A percentile compares a stretch with the other conserved stretches of the same genome.
These are phyloP conservation scores for Stegodyphus mimosarum DNA, from an alignment of 1,140 invertebrate genomes.

Conservation along the genomic window DNA sequence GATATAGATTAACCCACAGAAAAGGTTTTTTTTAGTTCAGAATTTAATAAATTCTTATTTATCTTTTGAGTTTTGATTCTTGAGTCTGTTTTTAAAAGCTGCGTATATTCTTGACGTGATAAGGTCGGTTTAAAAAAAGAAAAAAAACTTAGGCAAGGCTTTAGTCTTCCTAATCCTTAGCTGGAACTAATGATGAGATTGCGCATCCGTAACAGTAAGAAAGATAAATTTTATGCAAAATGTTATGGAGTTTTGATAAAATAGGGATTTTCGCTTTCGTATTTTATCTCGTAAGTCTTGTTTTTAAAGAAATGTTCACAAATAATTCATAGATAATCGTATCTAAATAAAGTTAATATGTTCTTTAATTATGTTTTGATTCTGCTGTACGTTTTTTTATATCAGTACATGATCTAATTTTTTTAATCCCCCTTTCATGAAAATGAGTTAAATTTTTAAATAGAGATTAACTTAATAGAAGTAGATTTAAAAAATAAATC, in stretches of 20 bases:
- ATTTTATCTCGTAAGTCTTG: no score
- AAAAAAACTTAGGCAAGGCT: neutral
- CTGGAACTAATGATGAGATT: neutral
- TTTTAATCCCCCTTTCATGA: no score
- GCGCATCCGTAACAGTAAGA: neutral
- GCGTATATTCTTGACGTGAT: neutral
- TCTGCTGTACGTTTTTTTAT: neutral
- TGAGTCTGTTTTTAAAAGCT: no score
- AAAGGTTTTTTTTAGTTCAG: slow-evolving; percentile 12
- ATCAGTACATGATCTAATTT: no score
- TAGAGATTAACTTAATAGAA: no score
- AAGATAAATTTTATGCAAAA: neutral
- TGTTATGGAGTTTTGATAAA: no score
- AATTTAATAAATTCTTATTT: slow-evolving; percentile 42
- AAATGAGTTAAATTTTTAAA: no score
- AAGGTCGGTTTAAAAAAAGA: neutral
- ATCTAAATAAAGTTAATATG: slow-evolving; percentile 14
- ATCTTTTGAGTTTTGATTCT: slow-evolving; percentile 3
- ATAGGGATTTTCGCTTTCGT: no score
- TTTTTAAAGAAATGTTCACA: neutral
- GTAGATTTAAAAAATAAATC: no score
- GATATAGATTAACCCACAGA: slow-evolving; percentile 33
- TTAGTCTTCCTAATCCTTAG: neutral
- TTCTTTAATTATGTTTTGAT: slow-evolving; percentile 16
- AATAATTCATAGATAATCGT: slow-evolving; percentile 18